Percentiles rank a stretch among this genome's conserved stretches.
phyloP scores from a whole-genome alignment of 2,113 vertebrate species.

The Girardinichthys multiradiatus region DNA sequence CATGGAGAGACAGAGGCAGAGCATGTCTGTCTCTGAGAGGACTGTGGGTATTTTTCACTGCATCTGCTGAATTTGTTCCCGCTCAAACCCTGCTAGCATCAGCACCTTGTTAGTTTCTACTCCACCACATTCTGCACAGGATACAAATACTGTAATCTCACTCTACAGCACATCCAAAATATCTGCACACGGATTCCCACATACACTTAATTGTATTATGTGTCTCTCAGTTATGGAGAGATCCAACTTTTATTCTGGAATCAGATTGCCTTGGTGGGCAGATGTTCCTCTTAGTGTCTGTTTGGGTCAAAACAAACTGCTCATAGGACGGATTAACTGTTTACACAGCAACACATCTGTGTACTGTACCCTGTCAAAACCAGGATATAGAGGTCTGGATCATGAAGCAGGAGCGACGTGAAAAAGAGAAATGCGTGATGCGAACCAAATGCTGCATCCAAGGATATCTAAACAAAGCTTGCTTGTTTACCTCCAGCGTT shows the following conservation, averaged over 20 bases:
- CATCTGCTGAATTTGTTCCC: slow-evolving; percentile 63
- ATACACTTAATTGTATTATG: background rate
- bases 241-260: slow-evolving; percentile 50
- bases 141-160: slow-evolving; percentile 51
- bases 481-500: slow-evolving; percentile 64
- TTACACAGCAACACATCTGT: slow-evolving; percentile 75
- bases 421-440: slow-evolving; percentile 58
- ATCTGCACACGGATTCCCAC: slow-evolving; percentile 34
- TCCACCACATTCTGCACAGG: slow-evolving; percentile 48
- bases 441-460: slow-evolving; percentile 74
- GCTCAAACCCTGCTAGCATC: slow-evolving; percentile 66
- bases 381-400: slow-evolving; percentile 60
- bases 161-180: slow-evolving; percentile 50
- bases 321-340: slow-evolving; percentile 44
- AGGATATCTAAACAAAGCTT: slow-evolving; percentile 70
- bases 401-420: slow-evolving; percentile 27
- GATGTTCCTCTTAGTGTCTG: slow-evolving; percentile 71
- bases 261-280: slow-evolving; percentile 55
- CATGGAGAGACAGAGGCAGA: slow-evolving; percentile 61
- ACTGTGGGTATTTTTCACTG: slow-evolving; percentile 48
- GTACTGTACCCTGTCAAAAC: slow-evolving; percentile 72
- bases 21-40: slow-evolving; percentile 49
- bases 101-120: slow-evolving; percentile 73
- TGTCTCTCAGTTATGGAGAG: slow-evolving; percentile 45
- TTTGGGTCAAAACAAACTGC: slow-evolving; percentile 62